Base-by-base conservation (phyloP, 1,140 invertebrate species). In the Papilio polytes region DNA sequence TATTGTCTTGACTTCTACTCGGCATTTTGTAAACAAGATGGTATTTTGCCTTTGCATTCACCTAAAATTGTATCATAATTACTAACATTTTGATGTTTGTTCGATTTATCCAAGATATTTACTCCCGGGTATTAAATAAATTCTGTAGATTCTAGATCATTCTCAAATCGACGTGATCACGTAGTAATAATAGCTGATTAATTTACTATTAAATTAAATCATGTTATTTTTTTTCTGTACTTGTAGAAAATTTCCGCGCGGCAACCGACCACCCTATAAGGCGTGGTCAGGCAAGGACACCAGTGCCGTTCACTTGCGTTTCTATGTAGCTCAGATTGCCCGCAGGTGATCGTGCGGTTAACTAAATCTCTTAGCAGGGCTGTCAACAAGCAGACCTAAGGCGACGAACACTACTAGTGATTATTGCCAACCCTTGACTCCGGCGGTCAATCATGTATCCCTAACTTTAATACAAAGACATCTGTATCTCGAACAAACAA, bases 221-320 rank as follows among this genome's bases (percentile, higher is more conserved):
- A 3, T 18, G 56, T 78, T 78, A 59, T 78, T 66, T 63, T 59
- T n/a, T 78, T 66, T 66, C 59, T 36, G 22, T 74, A n/a, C 20
- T 53, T 56, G 9, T 18, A 73, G n/a, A 44, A 74, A 26, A 31
- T 85, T 89, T 87, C 87, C 85, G 87, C 85, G 84, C 86, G 80
- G 85, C 74, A 76, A 86, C 87, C 26, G 80, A 51, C 81, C 44
- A 78, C 77, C 86, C 81, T 84, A 81, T 51, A 82, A 86, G 86
- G 86, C 79, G 85, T 80, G 85, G 84, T 80, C 46, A 13, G 59
- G 56, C 87, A 84, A 88, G 87, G 87, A 56, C 85, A 80, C n/a
- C 82, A 51, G 70, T 76, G 85, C 86, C 86, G 80, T 80, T 87
- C 87, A 88, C 87, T 85, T 46, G 73, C 79, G 73, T 70, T 63